Evolutionary conservation across 92 coral and sea anemone species (phyloP).

Genomic region (Nematostella vectensis): DNA sequence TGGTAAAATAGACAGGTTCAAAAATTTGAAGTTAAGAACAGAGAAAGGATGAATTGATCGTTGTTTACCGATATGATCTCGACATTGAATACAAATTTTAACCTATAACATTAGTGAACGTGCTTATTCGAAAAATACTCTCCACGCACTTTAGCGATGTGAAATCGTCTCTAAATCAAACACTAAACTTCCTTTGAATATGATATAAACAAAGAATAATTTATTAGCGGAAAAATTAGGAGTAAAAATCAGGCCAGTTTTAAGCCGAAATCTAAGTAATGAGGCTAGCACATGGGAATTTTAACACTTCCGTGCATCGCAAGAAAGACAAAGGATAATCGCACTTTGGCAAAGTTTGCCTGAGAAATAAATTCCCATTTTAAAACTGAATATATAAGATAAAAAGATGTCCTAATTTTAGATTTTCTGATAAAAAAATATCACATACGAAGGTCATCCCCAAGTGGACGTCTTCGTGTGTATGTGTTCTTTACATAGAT

Average conservation of each 20-base stretch:
- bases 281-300: conserved; percentile 91
- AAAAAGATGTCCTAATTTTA: too few species aligned
- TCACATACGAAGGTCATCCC: conserved; percentile 39
- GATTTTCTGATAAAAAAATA: too few species aligned
- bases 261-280: conserved; percentile 47
- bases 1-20: too few species aligned
- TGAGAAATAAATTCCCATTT: conserved; percentile 5
- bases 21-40: conserved; percentile 36
- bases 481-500: conserved; percentile 62
- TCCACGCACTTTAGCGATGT: conserved; percentile 6
- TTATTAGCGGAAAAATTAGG: too few species aligned
- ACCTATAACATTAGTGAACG: conserved; percentile 55
- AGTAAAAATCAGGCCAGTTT: too few species aligned
- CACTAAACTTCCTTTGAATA: conserved; percentile 4
- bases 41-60: conserved; percentile 53
- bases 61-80: conserved; percentile 90
- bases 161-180: conserved; percentile 23
- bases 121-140: conserved; percentile 39
- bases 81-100: conserved; percentile 61
- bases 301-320: conserved; percentile 80
- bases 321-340: conserved; percentile 79
- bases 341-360: conserved; percentile 19
- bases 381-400: conserved; percentile 8
- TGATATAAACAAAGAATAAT: too few species aligned
- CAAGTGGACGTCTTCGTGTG: conserved; percentile 50